Conservation (phyloP, 2,113 vertebrate species). For the Muntiacus reevesi region DNA sequence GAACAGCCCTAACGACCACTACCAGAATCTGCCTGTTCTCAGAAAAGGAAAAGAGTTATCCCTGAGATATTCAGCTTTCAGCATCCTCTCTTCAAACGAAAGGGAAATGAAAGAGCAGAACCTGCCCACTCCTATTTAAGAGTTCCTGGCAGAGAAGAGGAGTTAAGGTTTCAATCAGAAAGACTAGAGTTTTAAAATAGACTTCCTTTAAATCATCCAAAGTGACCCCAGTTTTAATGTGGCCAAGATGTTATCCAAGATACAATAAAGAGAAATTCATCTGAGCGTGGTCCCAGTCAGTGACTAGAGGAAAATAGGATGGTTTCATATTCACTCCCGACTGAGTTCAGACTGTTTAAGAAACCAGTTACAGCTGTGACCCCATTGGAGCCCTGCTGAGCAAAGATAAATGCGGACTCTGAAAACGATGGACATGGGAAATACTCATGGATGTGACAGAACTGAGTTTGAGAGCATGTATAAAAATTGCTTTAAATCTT, state of each 20-base stretch:
- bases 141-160: neutral
- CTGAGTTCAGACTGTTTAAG: neutral
- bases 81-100: neutral
- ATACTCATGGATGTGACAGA: neutral
- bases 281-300: neutral
- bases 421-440: slow-evolving; percentile 16
- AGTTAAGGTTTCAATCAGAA: neutral
- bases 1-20: neutral
- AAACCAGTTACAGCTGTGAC: slow-evolving; percentile 53
- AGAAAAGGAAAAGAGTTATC: neutral
- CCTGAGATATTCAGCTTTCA: neutral
- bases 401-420: neutral
- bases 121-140: neutral
- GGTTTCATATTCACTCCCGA: neutral
- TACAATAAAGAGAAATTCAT: slow-evolving; percentile 21
- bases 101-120: neutral
- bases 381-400: neutral
- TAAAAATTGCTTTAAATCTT: neutral
- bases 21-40: neutral
- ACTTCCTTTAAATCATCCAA: neutral
- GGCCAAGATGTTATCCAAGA: slow-evolving; percentile 6
- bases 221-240: neutral
- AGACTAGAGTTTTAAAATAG: neutral
- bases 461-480: neutral
- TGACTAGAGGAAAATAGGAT: neutral